Conservation (phyloP, 2,113 vertebrate species). For the Pimephales promelas region DNA sequence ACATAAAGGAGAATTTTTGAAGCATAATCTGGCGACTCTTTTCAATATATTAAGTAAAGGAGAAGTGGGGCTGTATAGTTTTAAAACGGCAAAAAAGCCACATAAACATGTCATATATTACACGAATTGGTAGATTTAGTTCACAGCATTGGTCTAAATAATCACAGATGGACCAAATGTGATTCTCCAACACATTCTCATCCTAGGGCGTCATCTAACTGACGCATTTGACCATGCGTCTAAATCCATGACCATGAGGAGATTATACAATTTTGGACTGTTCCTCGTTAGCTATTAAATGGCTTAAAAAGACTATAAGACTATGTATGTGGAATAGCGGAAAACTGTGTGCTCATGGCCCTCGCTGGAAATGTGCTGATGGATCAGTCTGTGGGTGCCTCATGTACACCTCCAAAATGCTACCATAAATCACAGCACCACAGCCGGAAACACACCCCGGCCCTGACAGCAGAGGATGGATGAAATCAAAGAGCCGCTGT, state of each 20-base stretch:
- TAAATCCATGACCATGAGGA: no score
- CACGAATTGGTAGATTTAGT: neutral
- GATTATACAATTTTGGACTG: constrained; percentile 49
- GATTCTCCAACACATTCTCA: no score
- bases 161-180: neutral
- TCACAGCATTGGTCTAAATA: neutral
- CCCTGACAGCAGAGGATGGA: constrained; percentile 52
- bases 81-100: neutral
- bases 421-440: constrained; percentile 65
- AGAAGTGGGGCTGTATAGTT: neutral
- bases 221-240: no score
- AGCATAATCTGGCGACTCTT: neutral
- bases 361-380: constrained; percentile 48
- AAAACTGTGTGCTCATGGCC: constrained; percentile 23
- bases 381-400: constrained; percentile 60
- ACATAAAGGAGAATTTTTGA: neutral
- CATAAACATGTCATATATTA: neutral
- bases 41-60: neutral
- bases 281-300: neutral
- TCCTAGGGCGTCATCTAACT: no score
- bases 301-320: no score
- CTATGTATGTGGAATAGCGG: neutral
- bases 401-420: constrained; percentile 64
- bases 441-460: constrained; percentile 54
- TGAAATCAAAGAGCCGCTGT: constrained; percentile 59